These are phyloP conservation scores for Corythoichthys intestinalis DNA, from an alignment of 2,113 vertebrate genomes.

Conservation along the genomic window DNA sequence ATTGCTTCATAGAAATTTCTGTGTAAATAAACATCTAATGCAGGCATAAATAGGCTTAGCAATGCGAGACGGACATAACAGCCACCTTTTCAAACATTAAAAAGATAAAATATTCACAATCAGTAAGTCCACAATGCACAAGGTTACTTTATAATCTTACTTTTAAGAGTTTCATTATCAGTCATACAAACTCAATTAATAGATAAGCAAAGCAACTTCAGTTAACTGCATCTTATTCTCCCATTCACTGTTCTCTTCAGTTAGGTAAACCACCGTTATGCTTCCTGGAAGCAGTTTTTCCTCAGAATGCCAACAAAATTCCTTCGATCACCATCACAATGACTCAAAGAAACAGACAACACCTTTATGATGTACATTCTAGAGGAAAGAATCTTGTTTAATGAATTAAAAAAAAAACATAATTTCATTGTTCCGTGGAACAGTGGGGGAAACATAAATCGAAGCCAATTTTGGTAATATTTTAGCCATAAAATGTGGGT, in stretches of 20 bases:
- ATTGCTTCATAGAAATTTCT: constrained; percentile 50
- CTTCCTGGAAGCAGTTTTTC: not conserved
- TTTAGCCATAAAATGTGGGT: not conserved
- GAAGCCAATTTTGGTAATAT: too few relatives aligned
- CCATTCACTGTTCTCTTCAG: constrained; percentile 10
- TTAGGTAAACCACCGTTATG: constrained; percentile 2
- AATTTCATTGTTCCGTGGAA: too few relatives aligned
- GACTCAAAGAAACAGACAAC: not conserved
- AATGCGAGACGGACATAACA: constrained; percentile 25
- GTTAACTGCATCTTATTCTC: constrained; percentile 1
- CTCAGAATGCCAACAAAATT: not conserved
- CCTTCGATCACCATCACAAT: not conserved
- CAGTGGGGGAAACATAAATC: too few relatives aligned
- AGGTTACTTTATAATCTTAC: constrained; percentile 25
- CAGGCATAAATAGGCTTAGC: constrained; percentile 43
- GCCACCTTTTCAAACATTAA: constrained; percentile 31
- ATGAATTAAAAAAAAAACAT: too few relatives aligned
- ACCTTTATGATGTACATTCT: too few relatives aligned
- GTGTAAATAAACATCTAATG: constrained; percentile 54
- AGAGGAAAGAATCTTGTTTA: too few relatives aligned
- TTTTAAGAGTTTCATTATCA: constrained; percentile 33
- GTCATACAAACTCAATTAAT: constrained; percentile 19
- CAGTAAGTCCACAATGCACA: constrained; percentile 39
- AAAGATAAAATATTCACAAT: constrained; percentile 15
- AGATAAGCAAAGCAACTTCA: constrained; percentile 29